phyloP scores from a whole-genome alignment of 2,113 vertebrate species.

The Gila orcuttii region DNA sequence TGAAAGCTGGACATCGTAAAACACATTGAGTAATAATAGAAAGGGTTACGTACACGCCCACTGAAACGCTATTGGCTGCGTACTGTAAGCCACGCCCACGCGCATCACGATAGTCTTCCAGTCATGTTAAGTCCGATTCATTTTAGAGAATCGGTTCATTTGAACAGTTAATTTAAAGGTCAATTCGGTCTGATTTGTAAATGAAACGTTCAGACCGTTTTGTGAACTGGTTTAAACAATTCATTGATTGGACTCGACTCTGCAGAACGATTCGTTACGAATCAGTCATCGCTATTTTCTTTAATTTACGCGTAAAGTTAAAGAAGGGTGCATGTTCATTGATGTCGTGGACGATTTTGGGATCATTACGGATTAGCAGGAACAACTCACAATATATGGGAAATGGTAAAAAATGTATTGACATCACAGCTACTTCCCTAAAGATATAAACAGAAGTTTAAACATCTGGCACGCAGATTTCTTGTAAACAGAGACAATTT shows the following conservation, averaged over 20 bases:
- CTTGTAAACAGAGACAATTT: not conserved
- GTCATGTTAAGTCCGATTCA: not conserved
- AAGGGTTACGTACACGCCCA: conserved; percentile 16
- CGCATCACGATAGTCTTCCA: not conserved
- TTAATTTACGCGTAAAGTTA: not conserved
- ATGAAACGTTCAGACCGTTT: not conserved
- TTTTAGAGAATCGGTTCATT: not conserved
- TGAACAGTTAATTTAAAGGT: not conserved
- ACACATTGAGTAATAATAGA: conserved; percentile 26
- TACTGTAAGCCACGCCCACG: not conserved
- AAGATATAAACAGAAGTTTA: not conserved
- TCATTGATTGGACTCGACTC: not conserved
- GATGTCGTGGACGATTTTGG: not conserved
- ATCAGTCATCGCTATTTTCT: not conserved
- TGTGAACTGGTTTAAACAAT: not conserved
- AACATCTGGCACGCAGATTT: not conserved
- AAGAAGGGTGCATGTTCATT: not conserved
- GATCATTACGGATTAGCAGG: not conserved
- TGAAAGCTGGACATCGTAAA: conserved; percentile 25
- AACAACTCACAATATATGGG: no score
- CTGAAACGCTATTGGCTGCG: not conserved
- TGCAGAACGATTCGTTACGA: not conserved
- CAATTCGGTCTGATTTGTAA: not conserved
- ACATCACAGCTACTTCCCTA: not conserved
- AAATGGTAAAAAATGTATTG: not conserved